Percentiles rank a stretch among this genome's conserved stretches.
Evolutionary conservation across 2,888 invertebrate genomes (phyloP).

Genomic region (Oscheius sp.): DNA sequence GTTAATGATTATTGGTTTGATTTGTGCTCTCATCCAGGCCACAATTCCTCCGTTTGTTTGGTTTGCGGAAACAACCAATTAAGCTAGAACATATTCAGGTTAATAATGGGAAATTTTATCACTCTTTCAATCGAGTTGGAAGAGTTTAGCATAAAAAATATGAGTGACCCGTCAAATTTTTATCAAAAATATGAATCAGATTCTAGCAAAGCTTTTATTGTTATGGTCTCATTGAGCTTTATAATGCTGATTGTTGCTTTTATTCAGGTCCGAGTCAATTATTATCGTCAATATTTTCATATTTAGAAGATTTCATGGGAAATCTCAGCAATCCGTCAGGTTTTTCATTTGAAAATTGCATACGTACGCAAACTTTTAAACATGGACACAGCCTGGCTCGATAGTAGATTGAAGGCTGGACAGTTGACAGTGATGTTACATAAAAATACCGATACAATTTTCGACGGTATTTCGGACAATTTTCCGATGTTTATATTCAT

Average conservation of each 20-base stretch:
- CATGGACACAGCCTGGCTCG: constrained; percentile 69
- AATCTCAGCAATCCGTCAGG: constrained; percentile 64
- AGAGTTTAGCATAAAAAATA: constrained; percentile 32
- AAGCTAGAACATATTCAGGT: too few relatives aligned
- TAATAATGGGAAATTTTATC: constrained; percentile 68
- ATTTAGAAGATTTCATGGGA: constrained; percentile 65
- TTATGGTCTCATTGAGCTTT: constrained; percentile 60
- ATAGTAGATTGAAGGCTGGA: constrained; percentile 66
- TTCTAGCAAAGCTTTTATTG: constrained; percentile 51
- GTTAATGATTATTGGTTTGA: constrained; percentile 61
- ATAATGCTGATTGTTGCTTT: constrained; percentile 67
- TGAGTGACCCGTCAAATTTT: too few relatives aligned
- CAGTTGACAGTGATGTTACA: constrained; percentile 67
- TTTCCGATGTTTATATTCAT: constrained; percentile 67
- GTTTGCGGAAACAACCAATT: too few relatives aligned
- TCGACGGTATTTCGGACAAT: constrained; percentile 68
- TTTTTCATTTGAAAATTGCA: constrained; percentile 64
- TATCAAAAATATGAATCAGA: too few relatives aligned
- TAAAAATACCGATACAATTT: constrained; percentile 67
- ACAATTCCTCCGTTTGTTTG: constrained; percentile 67
- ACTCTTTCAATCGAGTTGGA: constrained; percentile 59
- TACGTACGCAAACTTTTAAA: constrained; percentile 65
- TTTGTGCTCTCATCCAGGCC: constrained; percentile 63
- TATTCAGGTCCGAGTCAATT: constrained; percentile 63
- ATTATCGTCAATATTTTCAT: background rate